Percentiles rank a stretch among this genome's conserved stretches.
Evolutionary conservation across 2,113 vertebrate genomes (phyloP).

Genomic region (Spheniscus mendiculus): DNA sequence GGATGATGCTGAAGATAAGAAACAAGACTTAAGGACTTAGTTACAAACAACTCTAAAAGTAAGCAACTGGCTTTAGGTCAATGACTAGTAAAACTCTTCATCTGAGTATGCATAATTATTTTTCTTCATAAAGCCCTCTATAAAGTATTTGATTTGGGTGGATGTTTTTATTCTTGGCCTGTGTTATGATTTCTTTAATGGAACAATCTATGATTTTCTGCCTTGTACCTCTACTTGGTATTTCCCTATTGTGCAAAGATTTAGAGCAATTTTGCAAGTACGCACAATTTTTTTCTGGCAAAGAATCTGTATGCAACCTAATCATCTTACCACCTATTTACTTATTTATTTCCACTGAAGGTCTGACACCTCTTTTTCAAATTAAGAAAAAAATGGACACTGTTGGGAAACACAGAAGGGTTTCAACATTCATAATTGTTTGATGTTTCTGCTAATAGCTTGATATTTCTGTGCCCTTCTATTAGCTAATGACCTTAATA

Average conservation of each 20-base stretch:
- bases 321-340: neutral
- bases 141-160: neutral
- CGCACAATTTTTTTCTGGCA: neutral
- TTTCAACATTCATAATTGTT: constrained; percentile 1
- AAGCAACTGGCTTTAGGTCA: neutral
- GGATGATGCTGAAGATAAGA: neutral
- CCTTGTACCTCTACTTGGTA: neutral
- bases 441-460: constrained; percentile 42
- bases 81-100: neutral
- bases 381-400: neutral
- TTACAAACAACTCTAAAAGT: neutral
- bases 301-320: neutral
- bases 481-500: constrained; percentile 47
- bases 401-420: neutral
- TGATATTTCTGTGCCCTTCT: constrained; percentile 28
- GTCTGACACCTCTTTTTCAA: neutral
- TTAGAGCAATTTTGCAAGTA: neutral
- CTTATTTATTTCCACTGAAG: neutral
- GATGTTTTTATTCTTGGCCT: neutral
- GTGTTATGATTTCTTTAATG: neutral
- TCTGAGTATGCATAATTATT: neutral
- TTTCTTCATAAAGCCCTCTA: neutral
- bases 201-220: neutral
- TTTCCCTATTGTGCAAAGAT: neutral
- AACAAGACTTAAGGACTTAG: neutral